These are phyloP conservation scores for Leptura quadrifasciata DNA, from an alignment of 2,888 invertebrate genomes.

Conservation along the genomic window DNA sequence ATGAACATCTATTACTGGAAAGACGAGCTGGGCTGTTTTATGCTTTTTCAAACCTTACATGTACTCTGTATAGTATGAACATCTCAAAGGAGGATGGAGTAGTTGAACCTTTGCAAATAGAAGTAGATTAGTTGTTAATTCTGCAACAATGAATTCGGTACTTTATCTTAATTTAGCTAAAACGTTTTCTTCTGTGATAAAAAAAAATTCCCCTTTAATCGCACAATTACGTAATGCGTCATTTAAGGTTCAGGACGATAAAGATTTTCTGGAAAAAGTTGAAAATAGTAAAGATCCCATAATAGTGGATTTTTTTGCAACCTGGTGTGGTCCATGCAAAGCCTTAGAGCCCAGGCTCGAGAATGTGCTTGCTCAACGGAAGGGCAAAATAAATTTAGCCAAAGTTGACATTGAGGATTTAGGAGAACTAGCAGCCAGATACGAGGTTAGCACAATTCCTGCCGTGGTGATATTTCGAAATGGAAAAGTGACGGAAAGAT, in stretches of 20 bases:
- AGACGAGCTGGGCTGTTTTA: too few relatives aligned
- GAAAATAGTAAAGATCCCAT: conserved; percentile 92
- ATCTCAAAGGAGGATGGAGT: too few relatives aligned
- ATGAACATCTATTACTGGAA: too few relatives aligned
- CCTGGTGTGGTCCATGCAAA: conserved; percentile 99
- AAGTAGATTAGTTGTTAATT: conserved; percentile 26
- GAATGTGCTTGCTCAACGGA: conserved; percentile 86
- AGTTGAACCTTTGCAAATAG: too few relatives aligned
- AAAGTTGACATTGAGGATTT: conserved; percentile 97
- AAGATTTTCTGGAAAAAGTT: conserved; percentile 94
- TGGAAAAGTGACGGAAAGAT: conserved; percentile 89
- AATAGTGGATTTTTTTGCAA: conserved; percentile 96
- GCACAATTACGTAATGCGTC: conserved; percentile 60
- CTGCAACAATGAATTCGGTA: conserved; percentile 50
- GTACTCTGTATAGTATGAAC: too few relatives aligned
- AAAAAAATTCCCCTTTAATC: conserved; percentile 52
- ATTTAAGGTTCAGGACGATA: conserved; percentile 93
- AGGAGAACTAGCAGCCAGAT: conserved; percentile 91
- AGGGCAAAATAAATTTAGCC: conserved; percentile 90
- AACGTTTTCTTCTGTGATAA: conserved; percentile 39
- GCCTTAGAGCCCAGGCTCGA: conserved; percentile 93
- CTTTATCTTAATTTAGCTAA: conserved; percentile 39
- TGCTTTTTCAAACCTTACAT: too few relatives aligned
- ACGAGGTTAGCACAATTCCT: conserved; percentile 91
- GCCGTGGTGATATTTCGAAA: conserved; percentile 92